Evolutionary conservation across 1,140 invertebrate genomes (phyloP).

Genomic region (Vanessa atalanta): DNA sequence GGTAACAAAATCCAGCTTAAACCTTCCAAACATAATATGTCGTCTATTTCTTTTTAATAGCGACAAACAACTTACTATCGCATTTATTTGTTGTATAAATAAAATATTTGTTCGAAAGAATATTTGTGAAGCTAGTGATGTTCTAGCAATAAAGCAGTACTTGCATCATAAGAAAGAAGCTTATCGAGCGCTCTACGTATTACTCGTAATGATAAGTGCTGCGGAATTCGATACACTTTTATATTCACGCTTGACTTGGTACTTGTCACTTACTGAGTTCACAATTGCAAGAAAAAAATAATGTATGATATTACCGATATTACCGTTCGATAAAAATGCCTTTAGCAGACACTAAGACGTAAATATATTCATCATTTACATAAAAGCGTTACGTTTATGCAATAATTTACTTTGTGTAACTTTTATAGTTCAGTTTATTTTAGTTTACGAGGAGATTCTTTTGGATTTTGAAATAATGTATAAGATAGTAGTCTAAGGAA

Average conservation of each 20-base stretch:
- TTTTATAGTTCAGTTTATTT: too few relatives aligned
- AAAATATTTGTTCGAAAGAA: too few relatives aligned
- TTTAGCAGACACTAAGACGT: not conserved
- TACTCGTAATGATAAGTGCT: constrained; percentile 42
- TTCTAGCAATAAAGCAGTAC: not conserved
- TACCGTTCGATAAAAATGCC: constrained; percentile 15
- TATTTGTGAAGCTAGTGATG: not conserved
- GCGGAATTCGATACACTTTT: constrained; percentile 64
- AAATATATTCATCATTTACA: constrained; percentile 2
- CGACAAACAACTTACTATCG: too few relatives aligned
- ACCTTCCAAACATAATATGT: too few relatives aligned
- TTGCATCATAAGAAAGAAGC: constrained; percentile 1
- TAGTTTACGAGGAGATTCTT: too few relatives aligned
- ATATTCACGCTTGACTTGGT: constrained; percentile 48
- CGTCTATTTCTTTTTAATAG: too few relatives aligned
- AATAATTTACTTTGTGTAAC: too few relatives aligned
- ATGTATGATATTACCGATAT: constrained; percentile 24
- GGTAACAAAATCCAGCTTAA: too few relatives aligned
- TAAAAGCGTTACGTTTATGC: not conserved
- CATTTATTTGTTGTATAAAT: too few relatives aligned
- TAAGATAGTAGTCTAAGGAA: too few relatives aligned
- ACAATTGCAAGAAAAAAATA: constrained; percentile 34
- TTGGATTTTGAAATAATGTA: too few relatives aligned
- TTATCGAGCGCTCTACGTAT: constrained; percentile 16
- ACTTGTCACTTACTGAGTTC: constrained; percentile 38